Percentiles rank a stretch among this genome's conserved stretches.
Evolutionary conservation across 2,113 vertebrate genomes (phyloP).

Genomic region (Gorsachius goisagi): DNA sequence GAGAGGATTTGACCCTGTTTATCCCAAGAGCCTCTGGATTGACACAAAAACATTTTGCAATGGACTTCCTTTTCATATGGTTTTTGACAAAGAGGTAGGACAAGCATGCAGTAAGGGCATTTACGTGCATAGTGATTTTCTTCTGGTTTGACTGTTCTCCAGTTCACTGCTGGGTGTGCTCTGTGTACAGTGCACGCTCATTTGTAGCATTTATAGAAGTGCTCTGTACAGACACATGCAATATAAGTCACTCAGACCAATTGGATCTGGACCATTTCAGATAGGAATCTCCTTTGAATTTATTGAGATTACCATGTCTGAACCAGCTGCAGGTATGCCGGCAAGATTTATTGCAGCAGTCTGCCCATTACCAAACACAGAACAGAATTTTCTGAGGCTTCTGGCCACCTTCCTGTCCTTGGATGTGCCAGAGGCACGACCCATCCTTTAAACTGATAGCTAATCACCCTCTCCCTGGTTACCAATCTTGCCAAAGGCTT

Average conservation of each 20-base stretch:
- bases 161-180: not conserved
- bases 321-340: not conserved
- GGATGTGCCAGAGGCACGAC: not conserved
- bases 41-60: constrained; percentile 81
- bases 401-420: not conserved
- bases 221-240: not conserved
- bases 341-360: not conserved
- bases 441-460: not conserved
- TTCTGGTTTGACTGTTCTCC: not conserved
- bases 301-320: not conserved
- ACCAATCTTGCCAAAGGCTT: not conserved
- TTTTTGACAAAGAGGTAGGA: constrained; percentile 82
- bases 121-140: not conserved
- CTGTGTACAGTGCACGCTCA: not conserved
- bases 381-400: not conserved
- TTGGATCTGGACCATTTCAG: not conserved
- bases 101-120: not conserved
- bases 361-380: not conserved
- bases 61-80: constrained; percentile 81
- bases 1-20: constrained; percentile 77
- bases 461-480: not conserved
- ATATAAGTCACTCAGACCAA: not conserved
- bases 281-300: not conserved
- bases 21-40: constrained; percentile 77
- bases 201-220: not conserved